Base-by-base conservation (phyloP, 2,888 invertebrate species). In the Limnephilus auricula region DNA sequence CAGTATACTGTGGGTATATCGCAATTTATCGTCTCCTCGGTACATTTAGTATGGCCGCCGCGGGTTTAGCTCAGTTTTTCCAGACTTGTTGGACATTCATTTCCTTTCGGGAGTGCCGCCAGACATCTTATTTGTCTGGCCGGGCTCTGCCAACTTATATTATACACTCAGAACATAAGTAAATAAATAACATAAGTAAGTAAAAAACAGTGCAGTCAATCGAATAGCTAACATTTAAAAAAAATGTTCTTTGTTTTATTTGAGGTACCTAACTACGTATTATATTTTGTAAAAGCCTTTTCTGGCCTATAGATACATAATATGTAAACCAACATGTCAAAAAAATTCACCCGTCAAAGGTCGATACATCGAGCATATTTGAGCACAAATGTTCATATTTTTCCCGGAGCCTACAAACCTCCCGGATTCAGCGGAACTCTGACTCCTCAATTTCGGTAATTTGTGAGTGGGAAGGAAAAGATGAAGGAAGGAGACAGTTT, bases 41-140 rank as follows among this genome's bases (percentile, higher is more conserved):
- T 90, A 80, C 87, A 87, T 90, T 90, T 91, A 84, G 45, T 86
- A 89, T 79, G 89, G 89, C 30, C 80, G 89, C 37, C 88, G 78
- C 65, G 88, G 89, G 80, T 65, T 90, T 91, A 89, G 50, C 88
- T 80, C 82, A 80, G 90, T 87, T 90, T 85, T 87, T 86, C 45
- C 87, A 79, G 85, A 87, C 90, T 78, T 84, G 50, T 65, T 85
- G 90, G 85, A 79, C 79, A 65, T 50, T 84, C 90, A 79, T 87
- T 88, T 78, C 90, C 87, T 90, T 90, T 83, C 31, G 78, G 87
- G 78, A 90, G 90, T 78, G 85, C 92, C 90, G 86, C 87, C 83
- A 90, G 90, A 92, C 89, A 79, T 92, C 92, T 92, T 92, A 92
- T 90, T 92, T 92, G 92, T 92, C 92, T 79, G 83, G 65, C 32